phyloP scores from a whole-genome alignment of 2,888 invertebrate species.

The Andrena bucephala region DNA sequence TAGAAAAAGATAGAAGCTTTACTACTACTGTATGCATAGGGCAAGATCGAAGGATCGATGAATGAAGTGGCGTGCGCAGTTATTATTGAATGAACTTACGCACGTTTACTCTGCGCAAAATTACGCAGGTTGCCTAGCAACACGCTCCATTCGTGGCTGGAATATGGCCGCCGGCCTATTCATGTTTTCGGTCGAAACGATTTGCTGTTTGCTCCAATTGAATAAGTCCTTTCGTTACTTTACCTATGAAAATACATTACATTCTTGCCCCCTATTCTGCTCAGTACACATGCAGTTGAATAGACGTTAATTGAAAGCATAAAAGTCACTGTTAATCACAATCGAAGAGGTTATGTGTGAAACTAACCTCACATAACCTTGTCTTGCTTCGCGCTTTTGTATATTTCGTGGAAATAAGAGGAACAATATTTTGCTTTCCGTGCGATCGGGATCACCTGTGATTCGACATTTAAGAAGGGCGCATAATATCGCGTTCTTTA shows the following conservation, averaged over 20 bases:
- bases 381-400: neutral
- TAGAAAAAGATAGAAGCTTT: too few species aligned
- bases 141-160: neutral
- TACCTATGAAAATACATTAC: neutral
- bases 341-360: neutral
- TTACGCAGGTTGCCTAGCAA: constrained; percentile 27
- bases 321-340: neutral
- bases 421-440: neutral
- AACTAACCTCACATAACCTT: constrained; percentile 26
- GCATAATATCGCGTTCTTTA: neutral
- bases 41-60: neutral
- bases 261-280: neutral
- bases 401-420: neutral
- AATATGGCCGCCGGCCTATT: neutral
- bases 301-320: neutral
- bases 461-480: neutral
- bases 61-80: neutral
- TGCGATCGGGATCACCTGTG: neutral
- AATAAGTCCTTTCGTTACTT: neutral
- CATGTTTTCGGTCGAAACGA: neutral
- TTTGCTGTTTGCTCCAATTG: neutral
- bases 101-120: neutral
- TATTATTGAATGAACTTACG: constrained; percentile 22
- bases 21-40: neutral
- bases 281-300: neutral